Base-by-base conservation (phyloP, 2,888 invertebrate genomes). In the Eugnorisma glareosa region DNA sequence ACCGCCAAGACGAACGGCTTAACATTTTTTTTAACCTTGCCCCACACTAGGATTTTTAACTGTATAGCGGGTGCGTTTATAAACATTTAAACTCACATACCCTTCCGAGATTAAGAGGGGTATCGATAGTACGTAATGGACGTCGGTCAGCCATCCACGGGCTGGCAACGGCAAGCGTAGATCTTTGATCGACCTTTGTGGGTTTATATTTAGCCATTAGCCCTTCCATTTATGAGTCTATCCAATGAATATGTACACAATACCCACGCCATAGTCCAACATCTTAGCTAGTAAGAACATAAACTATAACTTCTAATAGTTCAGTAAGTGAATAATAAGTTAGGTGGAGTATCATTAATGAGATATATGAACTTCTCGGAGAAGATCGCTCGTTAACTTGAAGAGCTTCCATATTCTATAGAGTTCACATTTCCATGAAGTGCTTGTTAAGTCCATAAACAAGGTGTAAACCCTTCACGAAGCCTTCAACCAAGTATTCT, bases 251-350 rank as follows among this genome's bases (percentile, higher is more conserved):
- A n/a, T n/a, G 13, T 21, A n/a, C 1, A 48, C 28, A 37, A 69
- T 37, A 48, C n/a, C 21, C 21, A 45, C 24, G 35, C 28, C 21
- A 57, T 28, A 35, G 37, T 24, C 15, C 11, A 73, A 59, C 24
- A 37, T 57, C 18, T n/a, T 31, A 63, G 48, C 63, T 63, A 45
- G 79, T 64, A 75, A 45, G 51, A 67, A 59, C 76, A 35, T 54
- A 64, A 72, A 69, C 70, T 54, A 61, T 5, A 76, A 81, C 63
- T 73, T 84, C 54, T 54, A 57, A 73, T 74, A 70, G 70, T 64
- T 67, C 37, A 61, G 8, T 76, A 83, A 83, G 72, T 83, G 59
- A 83, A 80, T 84, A 64, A 73, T 73, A 73, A 84, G 63, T 80
- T 73, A n/a, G 71, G 40, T 67, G 63, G 24, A 75, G 66, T 28